Evolutionary conservation across 37 sponge, comb jelly and placozoan genomes (phyloP).

Genomic region (Oscarella lobularis): DNA sequence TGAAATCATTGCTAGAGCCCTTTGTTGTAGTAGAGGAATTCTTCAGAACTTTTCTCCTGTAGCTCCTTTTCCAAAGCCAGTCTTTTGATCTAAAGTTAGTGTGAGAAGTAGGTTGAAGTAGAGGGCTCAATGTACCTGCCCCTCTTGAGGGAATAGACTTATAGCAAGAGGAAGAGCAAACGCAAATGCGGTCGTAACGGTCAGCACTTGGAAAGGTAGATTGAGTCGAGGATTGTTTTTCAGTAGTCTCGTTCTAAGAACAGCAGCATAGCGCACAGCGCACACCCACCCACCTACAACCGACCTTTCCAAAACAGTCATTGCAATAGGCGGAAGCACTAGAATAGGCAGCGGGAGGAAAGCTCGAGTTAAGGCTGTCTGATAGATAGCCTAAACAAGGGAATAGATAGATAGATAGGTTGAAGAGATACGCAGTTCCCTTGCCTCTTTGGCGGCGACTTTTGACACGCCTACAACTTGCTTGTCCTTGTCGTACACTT

Average conservation of each 20-base stretch:
- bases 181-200: conserved; percentile 42
- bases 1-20: conserved; percentile 25
- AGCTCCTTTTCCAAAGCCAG: conserved; percentile 30
- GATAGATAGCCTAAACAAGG: conserved; percentile 34
- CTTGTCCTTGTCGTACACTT: conserved; percentile 44
- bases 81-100: conserved; percentile 23
- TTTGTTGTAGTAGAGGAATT: conserved; percentile 55
- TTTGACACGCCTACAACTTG: conserved; percentile 48
- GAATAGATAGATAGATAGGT: neutral
- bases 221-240: conserved; percentile 26
- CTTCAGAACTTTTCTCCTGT: conserved; percentile 8
- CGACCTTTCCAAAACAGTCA: conserved; percentile 57
- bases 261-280: neutral
- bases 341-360: conserved; percentile 70
- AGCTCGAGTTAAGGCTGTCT: conserved; percentile 53
- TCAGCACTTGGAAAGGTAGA: conserved; percentile 44
- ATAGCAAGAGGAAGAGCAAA: conserved; percentile 63
- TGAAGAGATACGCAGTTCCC: neutral
- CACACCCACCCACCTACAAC: neutral
- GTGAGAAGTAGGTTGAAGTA: neutral
- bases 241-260: conserved; percentile 31
- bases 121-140: conserved; percentile 24
- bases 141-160: conserved; percentile 58
- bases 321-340: conserved; percentile 57
- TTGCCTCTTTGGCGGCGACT: conserved; percentile 49